Percentiles rank a stretch among this genome's conserved stretches.
These are phyloP conservation scores for Elysia chlorotica DNA, from an alignment of 1,140 invertebrate genomes.

Conservation along the genomic window DNA sequence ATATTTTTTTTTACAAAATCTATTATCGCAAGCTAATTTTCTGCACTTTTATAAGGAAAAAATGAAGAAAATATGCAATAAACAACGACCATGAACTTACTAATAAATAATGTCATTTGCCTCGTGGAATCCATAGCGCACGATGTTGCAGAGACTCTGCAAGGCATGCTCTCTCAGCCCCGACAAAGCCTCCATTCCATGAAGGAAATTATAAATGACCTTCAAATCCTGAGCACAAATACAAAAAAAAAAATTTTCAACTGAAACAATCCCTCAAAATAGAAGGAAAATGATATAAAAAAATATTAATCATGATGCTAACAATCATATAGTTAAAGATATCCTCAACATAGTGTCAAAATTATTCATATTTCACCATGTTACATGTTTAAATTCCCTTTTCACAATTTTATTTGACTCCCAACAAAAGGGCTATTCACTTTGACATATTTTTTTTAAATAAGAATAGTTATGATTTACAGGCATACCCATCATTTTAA, in stretches of 20 bases:
- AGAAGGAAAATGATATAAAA: too few species aligned
- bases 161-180: constrained; percentile 74
- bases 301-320: not conserved
- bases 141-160: constrained; percentile 72
- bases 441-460: not conserved
- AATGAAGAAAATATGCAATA: too few species aligned
- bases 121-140: constrained; percentile 76
- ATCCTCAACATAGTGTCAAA: not conserved
- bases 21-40: too few species aligned
- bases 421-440: not conserved
- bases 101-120: constrained; percentile 82
- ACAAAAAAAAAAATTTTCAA: not conserved
- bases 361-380: not conserved
- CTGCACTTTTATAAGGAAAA: too few species aligned
- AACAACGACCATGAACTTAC: too few species aligned
- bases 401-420: not conserved
- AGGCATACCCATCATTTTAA: too few species aligned
- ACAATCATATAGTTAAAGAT: not conserved
- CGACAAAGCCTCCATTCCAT: constrained; percentile 75
- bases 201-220: constrained; percentile 76
- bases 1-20: too few species aligned
- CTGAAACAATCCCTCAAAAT: too few species aligned
- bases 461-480: too few species aligned
- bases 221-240: constrained; percentile 71
- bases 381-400: not conserved